Percentiles rank a stretch among this genome's conserved stretches.
These are phyloP conservation scores for Harpagoxenus sublaevis DNA, from an alignment of 2,888 invertebrate species.

Conservation along the genomic window DNA sequence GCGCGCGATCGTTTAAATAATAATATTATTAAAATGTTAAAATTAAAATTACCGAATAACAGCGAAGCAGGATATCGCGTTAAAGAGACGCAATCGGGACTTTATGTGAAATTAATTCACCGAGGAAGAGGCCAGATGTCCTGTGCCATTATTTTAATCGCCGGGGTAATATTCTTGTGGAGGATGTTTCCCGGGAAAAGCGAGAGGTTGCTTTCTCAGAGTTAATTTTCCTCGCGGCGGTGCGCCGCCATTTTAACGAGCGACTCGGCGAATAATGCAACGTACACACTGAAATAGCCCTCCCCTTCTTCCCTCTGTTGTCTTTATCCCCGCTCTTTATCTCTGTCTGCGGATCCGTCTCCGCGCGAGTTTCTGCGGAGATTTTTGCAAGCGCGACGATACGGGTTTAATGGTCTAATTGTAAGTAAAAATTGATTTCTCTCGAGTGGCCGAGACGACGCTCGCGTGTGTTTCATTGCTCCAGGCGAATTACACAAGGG, in stretches of 20 bases:
- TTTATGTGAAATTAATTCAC: constrained; percentile 19
- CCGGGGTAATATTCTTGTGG: constrained; percentile 16
- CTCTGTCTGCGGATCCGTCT: not conserved
- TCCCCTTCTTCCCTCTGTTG: not conserved
- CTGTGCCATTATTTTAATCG: constrained; percentile 29
- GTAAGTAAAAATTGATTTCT: constrained; percentile 37
- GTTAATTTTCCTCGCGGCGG: constrained; percentile 27
- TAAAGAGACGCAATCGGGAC: constrained; percentile 10
- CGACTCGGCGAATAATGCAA: constrained; percentile 55
- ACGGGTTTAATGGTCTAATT: constrained; percentile 28
- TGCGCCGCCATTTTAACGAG: constrained; percentile 52
- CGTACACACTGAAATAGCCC: constrained; percentile 42
- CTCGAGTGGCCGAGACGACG: constrained; percentile 24
- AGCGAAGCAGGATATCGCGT: not conserved
- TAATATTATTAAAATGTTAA: not conserved
- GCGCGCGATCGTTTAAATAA: not conserved
- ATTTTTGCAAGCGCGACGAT: constrained; percentile 44
- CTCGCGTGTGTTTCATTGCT: constrained; percentile 54
- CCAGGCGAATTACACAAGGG: constrained; percentile 41
- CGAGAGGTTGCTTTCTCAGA: constrained; percentile 12
- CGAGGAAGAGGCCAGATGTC: constrained; percentile 7
- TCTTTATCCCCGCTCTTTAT: not conserved
- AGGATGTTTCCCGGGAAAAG: constrained; percentile 21
- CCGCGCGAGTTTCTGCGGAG: constrained; percentile 23
- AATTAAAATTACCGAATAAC: not conserved